Conservation (phyloP, 2,888 invertebrate genomes). For the Belgica antarctica region DNA sequence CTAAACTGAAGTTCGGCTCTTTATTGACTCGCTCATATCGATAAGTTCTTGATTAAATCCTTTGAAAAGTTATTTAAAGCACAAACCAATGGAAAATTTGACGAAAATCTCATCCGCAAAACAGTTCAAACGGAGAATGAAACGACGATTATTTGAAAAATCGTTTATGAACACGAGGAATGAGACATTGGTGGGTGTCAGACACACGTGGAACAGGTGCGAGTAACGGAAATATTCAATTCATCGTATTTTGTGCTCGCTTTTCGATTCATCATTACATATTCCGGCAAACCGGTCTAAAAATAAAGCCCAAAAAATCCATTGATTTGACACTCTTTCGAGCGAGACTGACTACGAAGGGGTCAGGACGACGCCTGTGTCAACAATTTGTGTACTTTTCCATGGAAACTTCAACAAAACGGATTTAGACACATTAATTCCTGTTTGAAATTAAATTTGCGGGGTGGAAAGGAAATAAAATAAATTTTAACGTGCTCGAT, state of each 20-base stretch:
- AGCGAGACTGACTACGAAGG: neutral
- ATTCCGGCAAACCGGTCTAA: neutral
- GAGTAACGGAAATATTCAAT: slow-evolving; percentile 3
- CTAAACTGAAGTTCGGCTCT: neutral
- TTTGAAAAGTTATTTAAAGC: neutral
- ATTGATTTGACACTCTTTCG: neutral
- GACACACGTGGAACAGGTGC: slow-evolving; percentile 7
- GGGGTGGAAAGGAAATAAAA: too few relatives aligned
- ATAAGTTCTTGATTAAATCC: neutral
- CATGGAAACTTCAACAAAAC: slow-evolving; percentile 4
- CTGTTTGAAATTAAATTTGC: too few relatives aligned
- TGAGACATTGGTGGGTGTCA: too few relatives aligned
- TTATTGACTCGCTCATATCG: too few relatives aligned
- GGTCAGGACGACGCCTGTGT: neutral
- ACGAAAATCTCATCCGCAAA: too few relatives aligned
- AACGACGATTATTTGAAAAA: too few relatives aligned
- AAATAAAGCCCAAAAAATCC: neutral
- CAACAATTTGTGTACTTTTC: neutral
- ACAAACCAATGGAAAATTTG: too few relatives aligned
- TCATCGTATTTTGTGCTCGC: slow-evolving; percentile 15
- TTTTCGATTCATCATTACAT: neutral
- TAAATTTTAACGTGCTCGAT: too few relatives aligned
- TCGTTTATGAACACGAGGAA: too few relatives aligned
- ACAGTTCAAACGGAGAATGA: too few relatives aligned
- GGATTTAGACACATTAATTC: too few relatives aligned